Percentiles rank a stretch among this genome's conserved stretches.
phyloP scores from a whole-genome alignment of 2,888 invertebrate genomes.

The Hyles lineata region DNA sequence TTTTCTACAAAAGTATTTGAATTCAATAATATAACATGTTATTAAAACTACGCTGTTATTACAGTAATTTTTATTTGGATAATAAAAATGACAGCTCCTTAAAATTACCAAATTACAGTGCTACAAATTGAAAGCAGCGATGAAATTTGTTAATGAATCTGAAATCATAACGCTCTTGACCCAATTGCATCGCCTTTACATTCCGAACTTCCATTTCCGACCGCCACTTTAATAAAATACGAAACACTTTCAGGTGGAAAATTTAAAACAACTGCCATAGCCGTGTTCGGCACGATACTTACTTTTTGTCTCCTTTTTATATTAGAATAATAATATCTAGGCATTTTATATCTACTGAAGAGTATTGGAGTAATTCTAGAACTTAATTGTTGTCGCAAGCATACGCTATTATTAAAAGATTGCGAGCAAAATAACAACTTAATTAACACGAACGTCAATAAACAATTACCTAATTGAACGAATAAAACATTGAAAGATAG shows the following conservation, averaged over 20 bases:
- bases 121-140: not conserved
- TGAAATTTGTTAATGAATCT: conserved; percentile 6
- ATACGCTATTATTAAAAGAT: no score
- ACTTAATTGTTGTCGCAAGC: no score
- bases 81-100: not conserved
- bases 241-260: not conserved
- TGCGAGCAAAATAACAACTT: no score
- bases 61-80: not conserved
- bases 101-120: not conserved
- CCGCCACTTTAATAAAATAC: not conserved
- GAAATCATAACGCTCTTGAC: conserved; percentile 3
- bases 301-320: no score
- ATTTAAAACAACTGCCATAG: not conserved
- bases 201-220: conserved; percentile 6
- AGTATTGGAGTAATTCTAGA: no score
- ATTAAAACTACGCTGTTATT: not conserved
- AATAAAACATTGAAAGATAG: no score
- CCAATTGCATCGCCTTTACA: not conserved
- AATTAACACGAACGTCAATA: no score
- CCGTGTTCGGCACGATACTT: no score
- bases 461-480: no score
- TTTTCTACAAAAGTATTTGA: not conserved
- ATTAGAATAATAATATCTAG: no score
- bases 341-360: no score
- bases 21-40: not conserved